phyloP scores from a whole-genome alignment of 2,113 vertebrate species.

The Ciconia stormi region DNA sequence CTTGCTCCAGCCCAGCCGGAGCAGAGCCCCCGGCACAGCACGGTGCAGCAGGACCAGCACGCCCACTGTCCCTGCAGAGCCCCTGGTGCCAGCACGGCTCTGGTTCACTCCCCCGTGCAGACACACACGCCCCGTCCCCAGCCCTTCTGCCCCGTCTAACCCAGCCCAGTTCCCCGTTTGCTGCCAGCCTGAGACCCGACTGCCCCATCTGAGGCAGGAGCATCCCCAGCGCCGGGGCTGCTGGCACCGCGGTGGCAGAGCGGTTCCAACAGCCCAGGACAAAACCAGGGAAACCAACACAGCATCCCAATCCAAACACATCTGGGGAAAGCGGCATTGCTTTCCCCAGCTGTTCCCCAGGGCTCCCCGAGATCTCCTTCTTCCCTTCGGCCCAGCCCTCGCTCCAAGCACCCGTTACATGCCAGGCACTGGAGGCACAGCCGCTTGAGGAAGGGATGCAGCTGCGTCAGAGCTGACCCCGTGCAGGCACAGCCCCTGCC shows the following conservation, averaged over 20 bases:
- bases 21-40: not conserved
- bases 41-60: accelerated
- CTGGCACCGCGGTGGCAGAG: accelerated
- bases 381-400: not conserved
- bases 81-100: not conserved
- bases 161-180: not conserved
- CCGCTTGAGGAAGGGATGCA: not conserved
- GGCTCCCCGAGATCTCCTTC: not conserved
- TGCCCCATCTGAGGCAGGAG: accelerated
- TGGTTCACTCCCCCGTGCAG: not conserved
- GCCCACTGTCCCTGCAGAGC: accelerated
- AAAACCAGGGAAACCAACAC: not conserved
- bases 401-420: not conserved
- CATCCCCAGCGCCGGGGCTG: not conserved
- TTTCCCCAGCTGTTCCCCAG: not conserved
- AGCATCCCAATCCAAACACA: not conserved
- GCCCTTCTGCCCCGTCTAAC: not conserved
- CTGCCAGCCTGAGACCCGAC: not conserved
- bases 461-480: not conserved
- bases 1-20: not conserved
- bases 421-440: not conserved
- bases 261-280: not conserved
- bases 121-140: accelerated
- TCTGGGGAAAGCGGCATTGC: accelerated
- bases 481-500: not conserved